Evolutionary conservation across 1,140 invertebrate species (phyloP).

Genomic region (Prorops nasuta): DNA sequence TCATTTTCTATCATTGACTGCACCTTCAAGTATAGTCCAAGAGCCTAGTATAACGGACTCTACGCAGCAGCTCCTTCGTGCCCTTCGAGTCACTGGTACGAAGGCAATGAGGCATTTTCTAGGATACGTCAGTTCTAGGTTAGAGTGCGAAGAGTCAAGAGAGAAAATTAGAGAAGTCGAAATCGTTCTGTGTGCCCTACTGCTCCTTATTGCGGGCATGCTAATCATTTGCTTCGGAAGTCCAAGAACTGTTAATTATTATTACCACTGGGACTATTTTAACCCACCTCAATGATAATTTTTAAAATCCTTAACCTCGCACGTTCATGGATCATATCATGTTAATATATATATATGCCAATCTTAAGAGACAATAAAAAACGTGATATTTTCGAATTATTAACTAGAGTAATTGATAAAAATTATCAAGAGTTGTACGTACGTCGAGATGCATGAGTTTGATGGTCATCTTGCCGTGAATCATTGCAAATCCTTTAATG

Average conservation of each 20-base stretch:
- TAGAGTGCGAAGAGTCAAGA: constrained; percentile 55
- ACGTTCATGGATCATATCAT: too few species aligned
- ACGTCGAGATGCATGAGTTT: too few species aligned
- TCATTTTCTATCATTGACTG: constrained; percentile 32
- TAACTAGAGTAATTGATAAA: neutral
- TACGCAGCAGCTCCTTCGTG: constrained; percentile 64
- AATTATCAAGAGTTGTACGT: constrained; percentile 11
- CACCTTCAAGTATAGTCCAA: constrained; percentile 1
- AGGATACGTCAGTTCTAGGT: constrained; percentile 60
- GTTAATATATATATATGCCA: too few species aligned
- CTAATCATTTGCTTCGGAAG: constrained; percentile 69
- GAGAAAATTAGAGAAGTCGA: constrained; percentile 69
- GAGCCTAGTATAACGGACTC: constrained; percentile 57
- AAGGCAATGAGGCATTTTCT: constrained; percentile 67
- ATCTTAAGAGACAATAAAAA: neutral
- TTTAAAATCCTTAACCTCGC: neutral
- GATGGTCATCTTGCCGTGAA: too few species aligned
- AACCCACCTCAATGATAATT: constrained; percentile 64
- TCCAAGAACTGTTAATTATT: constrained; percentile 71
- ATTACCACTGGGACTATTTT: constrained; percentile 80
- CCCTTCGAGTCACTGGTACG: constrained; percentile 64
- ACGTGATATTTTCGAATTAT: constrained; percentile 12
- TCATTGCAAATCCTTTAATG: too few species aligned
- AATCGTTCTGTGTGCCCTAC: constrained; percentile 69
- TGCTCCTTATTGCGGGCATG: constrained; percentile 71